Base-by-base conservation (phyloP, 2,797 vertebrate genomes). In the Ficedula albicollis region DNA sequence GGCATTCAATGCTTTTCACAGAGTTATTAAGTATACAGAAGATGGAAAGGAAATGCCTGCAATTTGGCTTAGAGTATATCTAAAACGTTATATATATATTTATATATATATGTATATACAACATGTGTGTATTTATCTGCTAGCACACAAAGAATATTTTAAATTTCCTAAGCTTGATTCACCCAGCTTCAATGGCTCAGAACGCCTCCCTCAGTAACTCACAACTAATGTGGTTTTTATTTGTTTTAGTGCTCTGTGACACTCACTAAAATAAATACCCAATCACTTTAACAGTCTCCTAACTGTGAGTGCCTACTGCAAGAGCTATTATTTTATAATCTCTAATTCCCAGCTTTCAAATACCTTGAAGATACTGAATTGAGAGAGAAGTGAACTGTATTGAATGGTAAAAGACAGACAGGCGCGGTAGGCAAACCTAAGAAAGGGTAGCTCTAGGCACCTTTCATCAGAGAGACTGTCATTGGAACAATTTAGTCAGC, bases 11-110 rank as follows among this genome's bases (percentile, higher is more conserved):
- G 27, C 5, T 18, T 85, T 93, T 91, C 84, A 73, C 16, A 7
- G 92, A 89, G 87, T 96, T 96, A 96, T 94, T 97, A 90, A 92
- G 80, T 75, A 87, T 44, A 93, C 52, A 80, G 68, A 97, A 92
- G 90, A 96, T 82, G 89, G 96, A 96, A 96, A 29, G 34, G 43
- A 75, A 69, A 81, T 87, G 80, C 63, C 62, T 91, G 55, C 69
- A 93, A 83, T 95, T 92, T 91, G 49, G 63, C 66, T 94, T 93
- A 63, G 12, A 93, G 67, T 93, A 83, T 78, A 59, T 83, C 83
- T 23, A 29, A 41, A 70, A 91, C 34, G 4, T 73, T 79, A 76
- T 82, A 88, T 49, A 44, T 78, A n/a, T 51, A 44, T n/a, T n/a
- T n/a, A n/a, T 78, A n/a, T 81, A 83, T 54, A 30, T 81, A 18